Conservation (phyloP, 2,797 vertebrate genomes). For the Enteromius mattozi region DNA sequence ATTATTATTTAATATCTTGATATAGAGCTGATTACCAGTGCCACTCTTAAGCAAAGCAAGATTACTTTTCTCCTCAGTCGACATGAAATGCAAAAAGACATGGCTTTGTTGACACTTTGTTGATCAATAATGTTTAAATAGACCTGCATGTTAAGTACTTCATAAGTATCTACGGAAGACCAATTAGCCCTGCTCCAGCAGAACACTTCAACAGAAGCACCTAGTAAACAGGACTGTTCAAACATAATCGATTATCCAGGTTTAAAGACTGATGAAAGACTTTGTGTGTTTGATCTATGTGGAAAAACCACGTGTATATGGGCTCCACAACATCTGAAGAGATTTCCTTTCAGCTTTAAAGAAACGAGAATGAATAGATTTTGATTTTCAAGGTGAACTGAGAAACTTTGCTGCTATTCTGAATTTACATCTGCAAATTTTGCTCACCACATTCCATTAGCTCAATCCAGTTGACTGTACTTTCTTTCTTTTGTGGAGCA, state of each 20-base stretch:
- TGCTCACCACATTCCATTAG: background rate
- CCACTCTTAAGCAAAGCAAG: background rate
- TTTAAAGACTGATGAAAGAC: slow-evolving; percentile 39
- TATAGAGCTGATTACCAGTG: background rate
- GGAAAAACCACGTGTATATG: background rate
- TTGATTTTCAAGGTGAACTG: background rate
- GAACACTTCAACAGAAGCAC: slow-evolving; percentile 29
- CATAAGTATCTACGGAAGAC: slow-evolving; percentile 34
- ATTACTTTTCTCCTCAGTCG: background rate
- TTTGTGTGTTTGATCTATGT: slow-evolving; percentile 24
- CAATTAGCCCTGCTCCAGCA: slow-evolving; percentile 21
- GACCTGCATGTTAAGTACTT: slow-evolving; percentile 42
- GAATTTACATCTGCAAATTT: background rate
- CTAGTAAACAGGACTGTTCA: slow-evolving; percentile 30
- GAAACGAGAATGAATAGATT: slow-evolving; percentile 1
- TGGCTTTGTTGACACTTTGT: slow-evolving; percentile 15
- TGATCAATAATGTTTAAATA: slow-evolving; percentile 36
- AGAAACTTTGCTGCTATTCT: background rate
- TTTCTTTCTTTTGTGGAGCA: background rate
- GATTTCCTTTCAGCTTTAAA: background rate
- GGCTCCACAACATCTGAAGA: background rate
- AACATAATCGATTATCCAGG: slow-evolving; percentile 29
- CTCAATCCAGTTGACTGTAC: background rate
- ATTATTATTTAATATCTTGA: background rate
- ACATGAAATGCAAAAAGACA: slow-evolving; percentile 11